These are phyloP conservation scores for Heliconius nattereri DNA, from an alignment of 1,140 invertebrate species.

Conservation along the genomic window DNA sequence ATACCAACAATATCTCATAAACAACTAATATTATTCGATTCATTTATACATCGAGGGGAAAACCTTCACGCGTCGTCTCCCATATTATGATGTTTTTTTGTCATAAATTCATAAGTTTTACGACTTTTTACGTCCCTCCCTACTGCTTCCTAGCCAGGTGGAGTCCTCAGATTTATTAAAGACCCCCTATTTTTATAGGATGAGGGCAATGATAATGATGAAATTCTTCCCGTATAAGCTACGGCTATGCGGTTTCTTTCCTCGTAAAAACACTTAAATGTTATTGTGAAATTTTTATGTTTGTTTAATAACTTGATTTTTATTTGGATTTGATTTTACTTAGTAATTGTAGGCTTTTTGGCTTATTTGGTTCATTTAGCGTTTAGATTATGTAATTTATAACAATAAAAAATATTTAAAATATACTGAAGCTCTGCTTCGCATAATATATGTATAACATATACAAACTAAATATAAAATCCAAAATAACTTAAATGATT, in stretches of 20 bases:
- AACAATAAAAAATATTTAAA: no score
- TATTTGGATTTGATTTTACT: neutral
- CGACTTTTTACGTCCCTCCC: constrained; percentile 35
- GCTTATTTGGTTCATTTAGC: no score
- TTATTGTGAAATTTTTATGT: neutral
- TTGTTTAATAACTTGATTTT: neutral
- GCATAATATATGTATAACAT: no score
- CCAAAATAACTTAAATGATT: no score
- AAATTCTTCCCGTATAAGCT: constrained; percentile 24
- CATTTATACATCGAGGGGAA: constrained; percentile 13
- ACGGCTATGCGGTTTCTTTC: constrained; percentile 9
- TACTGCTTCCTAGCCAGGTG: constrained; percentile 42
- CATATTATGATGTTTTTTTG: constrained; percentile 53
- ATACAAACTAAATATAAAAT: no score
- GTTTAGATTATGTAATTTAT: no score
- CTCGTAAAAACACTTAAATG: constrained; percentile 6
- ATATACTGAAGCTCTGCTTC: no score
- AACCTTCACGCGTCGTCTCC: constrained; percentile 39
- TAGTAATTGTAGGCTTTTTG: neutral
- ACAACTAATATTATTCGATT: constrained; percentile 14
- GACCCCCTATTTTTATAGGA: constrained; percentile 8
- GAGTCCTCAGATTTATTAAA: constrained; percentile 40
- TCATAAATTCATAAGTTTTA: constrained; percentile 64
- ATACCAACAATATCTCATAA: constrained; percentile 13
- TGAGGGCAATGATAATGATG: constrained; percentile 21